phyloP scores from a whole-genome alignment of 2,888 invertebrate species.

The Hyposoter didymator region DNA sequence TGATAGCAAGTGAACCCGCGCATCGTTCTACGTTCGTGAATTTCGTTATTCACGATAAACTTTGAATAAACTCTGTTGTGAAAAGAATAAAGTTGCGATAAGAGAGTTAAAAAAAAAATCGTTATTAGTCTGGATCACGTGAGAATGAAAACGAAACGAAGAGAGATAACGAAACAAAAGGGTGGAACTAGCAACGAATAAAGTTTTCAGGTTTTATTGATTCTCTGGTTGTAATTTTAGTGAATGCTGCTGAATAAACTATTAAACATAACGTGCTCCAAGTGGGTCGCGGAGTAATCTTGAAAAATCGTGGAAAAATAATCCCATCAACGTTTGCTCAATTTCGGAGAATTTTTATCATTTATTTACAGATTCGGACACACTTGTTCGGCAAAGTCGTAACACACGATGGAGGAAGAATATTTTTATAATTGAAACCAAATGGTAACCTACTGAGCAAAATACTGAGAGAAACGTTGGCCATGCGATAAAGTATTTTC shows the following conservation, averaged over 20 bases:
- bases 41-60: conserved; percentile 27
- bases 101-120: neutral
- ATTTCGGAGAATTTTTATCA: neutral
- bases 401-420: neutral
- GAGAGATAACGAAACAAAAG: neutral
- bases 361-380: neutral
- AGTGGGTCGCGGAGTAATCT: conserved; percentile 2
- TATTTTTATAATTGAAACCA: neutral
- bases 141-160: neutral
- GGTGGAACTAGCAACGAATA: neutral
- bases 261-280: neutral
- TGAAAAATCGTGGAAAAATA: neutral
- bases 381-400: neutral
- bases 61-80: neutral
- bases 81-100: conserved; percentile 10
- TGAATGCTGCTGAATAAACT: conserved; percentile 3
- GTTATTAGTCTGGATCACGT: neutral
- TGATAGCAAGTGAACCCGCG: conserved; percentile 21
- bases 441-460: neutral
- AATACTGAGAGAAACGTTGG: neutral
- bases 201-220: conserved; percentile 3
- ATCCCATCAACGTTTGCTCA: neutral
- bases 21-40: conserved; percentile 5
- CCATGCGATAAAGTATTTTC: neutral
- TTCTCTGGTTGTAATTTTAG: conserved; percentile 6